A percentile compares a stretch with the other conserved stretches of the same genome.
Conservation (phyloP, 1,140 invertebrate genomes). For the Pseudomyrmex gracilis region DNA sequence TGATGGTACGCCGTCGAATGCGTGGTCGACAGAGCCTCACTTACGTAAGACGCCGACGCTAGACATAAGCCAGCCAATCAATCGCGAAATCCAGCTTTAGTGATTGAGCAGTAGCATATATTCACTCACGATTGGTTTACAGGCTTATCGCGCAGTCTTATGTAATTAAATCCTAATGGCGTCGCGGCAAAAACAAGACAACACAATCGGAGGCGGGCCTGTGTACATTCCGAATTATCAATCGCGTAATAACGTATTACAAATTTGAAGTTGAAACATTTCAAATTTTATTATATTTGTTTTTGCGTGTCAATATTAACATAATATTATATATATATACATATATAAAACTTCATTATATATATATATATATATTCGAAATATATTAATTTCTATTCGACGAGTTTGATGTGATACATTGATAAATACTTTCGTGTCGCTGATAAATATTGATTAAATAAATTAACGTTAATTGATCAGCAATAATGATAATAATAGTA, state of each 20-base stretch:
- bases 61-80: slow-evolving; percentile 71
- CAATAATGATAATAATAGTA: not conserved
- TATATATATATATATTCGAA: too few species aligned
- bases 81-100: slow-evolving; percentile 69
- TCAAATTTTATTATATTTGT: too few species aligned
- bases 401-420: not conserved
- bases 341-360: too few species aligned
- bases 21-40: slow-evolving; percentile 72
- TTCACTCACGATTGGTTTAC: slow-evolving; percentile 67
- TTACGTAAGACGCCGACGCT: slow-evolving; percentile 74
- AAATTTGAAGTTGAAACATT: not conserved
- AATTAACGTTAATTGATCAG: not conserved
- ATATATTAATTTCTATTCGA: not conserved
- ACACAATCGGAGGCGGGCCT: not conserved
- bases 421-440: not conserved
- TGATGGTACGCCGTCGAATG: slow-evolving; percentile 59
- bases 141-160: slow-evolving; percentile 64
- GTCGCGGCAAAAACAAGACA: slow-evolving; percentile 21
- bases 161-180: slow-evolving; percentile 65
- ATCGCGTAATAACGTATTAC: not conserved
- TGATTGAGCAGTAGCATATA: slow-evolving; percentile 71
- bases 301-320: not conserved
- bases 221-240: slow-evolving; percentile 8
- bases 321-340: not conserved
- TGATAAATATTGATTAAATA: slow-evolving; percentile 30